These are phyloP conservation scores for Xestia xanthographa DNA, from an alignment of 2,888 invertebrate genomes.

Conservation along the genomic window DNA sequence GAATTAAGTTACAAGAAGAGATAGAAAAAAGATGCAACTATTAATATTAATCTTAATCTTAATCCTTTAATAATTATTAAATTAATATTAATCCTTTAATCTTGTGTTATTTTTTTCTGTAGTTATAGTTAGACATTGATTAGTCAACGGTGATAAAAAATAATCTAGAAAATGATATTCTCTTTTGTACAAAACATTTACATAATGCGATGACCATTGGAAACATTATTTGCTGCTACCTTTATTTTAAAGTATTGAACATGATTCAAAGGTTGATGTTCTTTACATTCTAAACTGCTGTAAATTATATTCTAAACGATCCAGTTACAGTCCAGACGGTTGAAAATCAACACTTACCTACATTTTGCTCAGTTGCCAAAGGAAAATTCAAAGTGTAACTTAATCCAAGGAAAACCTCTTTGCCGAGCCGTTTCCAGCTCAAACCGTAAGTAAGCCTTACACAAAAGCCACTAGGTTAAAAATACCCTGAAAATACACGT, in stretches of 20 bases:
- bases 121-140: not conserved
- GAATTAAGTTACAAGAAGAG: no score
- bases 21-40: not conserved
- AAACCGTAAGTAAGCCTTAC: constrained; percentile 22
- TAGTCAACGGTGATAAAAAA: not conserved
- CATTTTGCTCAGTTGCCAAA: constrained; percentile 17
- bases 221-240: not conserved
- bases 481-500: constrained; percentile 29
- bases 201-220: not conserved
- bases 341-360: not conserved
- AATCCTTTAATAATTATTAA: no score
- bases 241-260: not conserved
- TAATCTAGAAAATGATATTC: not conserved
- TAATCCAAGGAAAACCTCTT: constrained; percentile 27
- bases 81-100: not conserved
- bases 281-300: no score
- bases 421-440: constrained; percentile 14
- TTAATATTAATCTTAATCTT: no score
- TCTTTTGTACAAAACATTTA: not conserved
- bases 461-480: constrained; percentile 32
- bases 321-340: no score
- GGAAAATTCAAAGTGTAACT: constrained; percentile 24
- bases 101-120: not conserved
- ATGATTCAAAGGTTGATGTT: not conserved
- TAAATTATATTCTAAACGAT: not conserved